Conservation (phyloP, 2,113 vertebrate genomes). For the Microcebus jonahi region DNA sequence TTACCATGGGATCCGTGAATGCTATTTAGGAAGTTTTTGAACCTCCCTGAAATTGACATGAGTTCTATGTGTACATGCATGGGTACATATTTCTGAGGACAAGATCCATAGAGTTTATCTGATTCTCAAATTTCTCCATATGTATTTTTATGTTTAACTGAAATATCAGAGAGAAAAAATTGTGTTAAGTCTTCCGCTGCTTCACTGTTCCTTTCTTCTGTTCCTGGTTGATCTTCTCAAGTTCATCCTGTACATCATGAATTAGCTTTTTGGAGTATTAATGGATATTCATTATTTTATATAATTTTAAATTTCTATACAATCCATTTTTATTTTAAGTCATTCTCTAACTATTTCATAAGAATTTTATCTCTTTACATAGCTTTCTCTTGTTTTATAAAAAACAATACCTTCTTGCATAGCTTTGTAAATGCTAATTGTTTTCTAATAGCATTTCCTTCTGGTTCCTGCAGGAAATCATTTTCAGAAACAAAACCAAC, state of each 20-base stretch:
- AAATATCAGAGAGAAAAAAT: not conserved
- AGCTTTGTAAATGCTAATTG: not conserved
- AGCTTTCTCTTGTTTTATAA: not conserved
- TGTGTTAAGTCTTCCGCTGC: not conserved
- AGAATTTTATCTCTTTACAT: not conserved
- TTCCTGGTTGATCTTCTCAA: not conserved
- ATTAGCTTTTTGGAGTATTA: not conserved
- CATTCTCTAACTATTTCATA: not conserved
- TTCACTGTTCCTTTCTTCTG: not conserved
- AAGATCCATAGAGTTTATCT: not conserved
- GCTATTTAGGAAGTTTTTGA: not conserved
- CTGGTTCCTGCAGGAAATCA: not conserved
- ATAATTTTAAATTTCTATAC: not conserved
- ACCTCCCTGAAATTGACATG: not conserved
- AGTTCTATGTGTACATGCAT: not conserved
- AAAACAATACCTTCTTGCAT: not conserved
- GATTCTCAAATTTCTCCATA: not conserved
- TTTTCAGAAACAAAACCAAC: constrained; percentile 31
- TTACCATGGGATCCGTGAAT: not conserved
- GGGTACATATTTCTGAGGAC: not conserved
- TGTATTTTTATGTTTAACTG: not conserved
- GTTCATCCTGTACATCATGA: not conserved
- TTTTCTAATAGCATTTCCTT: not conserved
- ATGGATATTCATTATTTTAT: not conserved
- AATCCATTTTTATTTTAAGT: not conserved